Base-by-base conservation (phyloP, 1,140 invertebrate genomes). In the Linepithema humile region DNA sequence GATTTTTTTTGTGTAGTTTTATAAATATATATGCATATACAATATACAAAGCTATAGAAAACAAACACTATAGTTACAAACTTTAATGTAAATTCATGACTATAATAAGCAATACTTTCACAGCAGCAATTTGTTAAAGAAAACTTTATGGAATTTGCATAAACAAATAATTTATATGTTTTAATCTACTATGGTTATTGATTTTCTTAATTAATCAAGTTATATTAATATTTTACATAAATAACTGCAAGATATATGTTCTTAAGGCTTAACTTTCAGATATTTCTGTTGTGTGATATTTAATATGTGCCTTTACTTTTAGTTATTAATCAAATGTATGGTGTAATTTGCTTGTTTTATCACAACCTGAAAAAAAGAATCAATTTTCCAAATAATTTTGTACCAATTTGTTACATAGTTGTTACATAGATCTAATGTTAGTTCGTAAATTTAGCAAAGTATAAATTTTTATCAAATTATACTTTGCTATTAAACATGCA, bases 321-420 rank as follows among this genome's bases (percentile, higher is more conserved):
- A 62, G 50, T 32, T 15, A 5, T 43, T 23, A 32, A 26, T 38
- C 26, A 35, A 23, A 62, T 9, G 32, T 43, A 64, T 57, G 20
- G 23, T 82, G 72, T 32, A 35, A 73, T 82, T 73, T 83, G 12
- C 29, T 65, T n/a, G 9, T 45, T 77, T 2, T 77, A 53, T 57
- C 35, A 77, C 26, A 77, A 53, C 43, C 35, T 78, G n/a, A 83
- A 82, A 23, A 62, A 64, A 20, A 65, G 29, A 45, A 57, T 48
- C 10, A 48, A 0, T 50, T 73, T 38, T 50, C 15, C 7, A 82
- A 40, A 20, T 4, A 3, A 38, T 75, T 15, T 35, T 60, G 0
- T 60, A 70, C 20, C 0, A 48, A 17, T 17, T 9, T n/a, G 15
- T 23, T 23, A 57, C 59, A 45, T n/a, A n/a, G n/a, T n/a, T n/a